Evolutionary conservation across 2,797 vertebrate species (phyloP).

Genomic region (Chromis chromis): DNA sequence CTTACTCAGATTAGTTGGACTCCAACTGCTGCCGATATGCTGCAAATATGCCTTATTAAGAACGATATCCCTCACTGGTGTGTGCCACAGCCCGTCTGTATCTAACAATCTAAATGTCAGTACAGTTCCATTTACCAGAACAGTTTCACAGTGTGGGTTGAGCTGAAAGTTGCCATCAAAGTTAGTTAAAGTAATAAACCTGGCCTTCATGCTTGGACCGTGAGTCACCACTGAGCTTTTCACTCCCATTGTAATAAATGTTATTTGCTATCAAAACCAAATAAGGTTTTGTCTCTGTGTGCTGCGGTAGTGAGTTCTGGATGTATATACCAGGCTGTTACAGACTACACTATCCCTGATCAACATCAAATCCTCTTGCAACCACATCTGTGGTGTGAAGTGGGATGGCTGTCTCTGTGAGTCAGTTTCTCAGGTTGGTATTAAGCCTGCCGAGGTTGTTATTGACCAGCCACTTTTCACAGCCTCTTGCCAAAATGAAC

Average conservation of each 20-base stretch:
- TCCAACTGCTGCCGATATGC: neutral
- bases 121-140: neutral
- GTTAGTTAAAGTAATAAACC: conserved; percentile 33
- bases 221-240: conserved; percentile 43
- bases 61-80: neutral
- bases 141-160: conserved; percentile 25
- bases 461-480: conserved; percentile 16
- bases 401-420: conserved; percentile 1
- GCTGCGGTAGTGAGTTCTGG: neutral
- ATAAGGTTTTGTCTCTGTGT: neutral
- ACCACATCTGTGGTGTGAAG: conserved; percentile 34
- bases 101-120: conserved; percentile 29
- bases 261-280: conserved; percentile 26
- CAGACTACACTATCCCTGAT: neutral
- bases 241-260: conserved; percentile 33
- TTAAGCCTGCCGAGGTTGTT: conserved; percentile 9
- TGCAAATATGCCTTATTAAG: neutral
- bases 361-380: conserved; percentile 20
- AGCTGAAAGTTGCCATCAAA: conserved; percentile 15
- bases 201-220: conserved; percentile 8
- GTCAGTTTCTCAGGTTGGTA: conserved; percentile 40
- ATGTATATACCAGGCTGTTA: conserved; percentile 2
- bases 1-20: conserved; percentile 3
- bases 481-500: conserved; percentile 23
- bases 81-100: neutral